A percentile compares a stretch with the other conserved stretches of the same genome.
Conservation (phyloP, 2,888 invertebrate species). For the Scaptomyza tumidula region DNA sequence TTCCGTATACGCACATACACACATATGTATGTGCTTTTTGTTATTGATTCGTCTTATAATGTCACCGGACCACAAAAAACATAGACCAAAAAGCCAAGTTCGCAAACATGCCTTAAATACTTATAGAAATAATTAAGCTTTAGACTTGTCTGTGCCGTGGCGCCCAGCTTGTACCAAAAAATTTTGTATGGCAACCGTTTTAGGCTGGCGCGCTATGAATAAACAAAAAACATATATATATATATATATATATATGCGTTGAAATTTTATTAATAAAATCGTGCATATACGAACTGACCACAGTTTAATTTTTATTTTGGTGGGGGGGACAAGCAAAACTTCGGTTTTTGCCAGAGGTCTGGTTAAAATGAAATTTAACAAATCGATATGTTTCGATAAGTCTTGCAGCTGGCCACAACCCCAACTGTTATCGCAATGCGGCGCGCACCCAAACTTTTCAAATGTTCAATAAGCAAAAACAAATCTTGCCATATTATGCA, state of each 20-base stretch:
- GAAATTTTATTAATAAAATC: constrained; percentile 34
- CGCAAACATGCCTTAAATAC: constrained; percentile 1
- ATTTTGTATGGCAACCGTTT: constrained; percentile 21
- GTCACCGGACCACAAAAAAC: neutral
- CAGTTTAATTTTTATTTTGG: neutral
- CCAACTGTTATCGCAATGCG: neutral
- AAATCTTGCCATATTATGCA: constrained; percentile 6
- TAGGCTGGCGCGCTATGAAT: constrained; percentile 8
- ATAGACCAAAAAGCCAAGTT: constrained; percentile 25
- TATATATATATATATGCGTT: constrained; percentile 8
- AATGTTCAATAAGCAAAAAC: constrained; percentile 3
- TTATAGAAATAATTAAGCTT: constrained; percentile 3
- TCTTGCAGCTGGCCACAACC: neutral
- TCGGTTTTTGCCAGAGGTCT: neutral
- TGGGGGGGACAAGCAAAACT: neutral
- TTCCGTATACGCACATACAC: constrained; percentile 1
- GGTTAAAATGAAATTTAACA: neutral
- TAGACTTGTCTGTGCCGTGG: constrained; percentile 23
- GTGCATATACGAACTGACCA: constrained; percentile 1
- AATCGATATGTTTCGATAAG: constrained; percentile 1
- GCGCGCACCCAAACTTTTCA: neutral
- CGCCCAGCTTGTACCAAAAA: neutral
- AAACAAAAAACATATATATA: neutral
- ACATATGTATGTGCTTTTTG: constrained; percentile 22
- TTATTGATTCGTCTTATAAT: constrained; percentile 30